These are phyloP conservation scores for Aporophyla lueneburgensis DNA, from an alignment of 2,888 invertebrate genomes.

Conservation along the genomic window DNA sequence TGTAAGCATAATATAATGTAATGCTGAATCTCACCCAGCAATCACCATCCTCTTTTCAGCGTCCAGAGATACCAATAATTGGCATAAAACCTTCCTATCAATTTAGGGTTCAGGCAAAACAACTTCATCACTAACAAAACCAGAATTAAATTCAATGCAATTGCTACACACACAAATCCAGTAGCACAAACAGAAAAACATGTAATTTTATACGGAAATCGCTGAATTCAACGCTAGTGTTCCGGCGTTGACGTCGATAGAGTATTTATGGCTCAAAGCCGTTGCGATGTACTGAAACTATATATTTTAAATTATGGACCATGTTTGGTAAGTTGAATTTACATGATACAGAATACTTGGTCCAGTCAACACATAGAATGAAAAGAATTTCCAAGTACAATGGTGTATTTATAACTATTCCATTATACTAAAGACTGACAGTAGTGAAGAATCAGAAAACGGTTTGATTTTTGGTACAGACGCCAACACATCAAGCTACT, in stretches of 20 bases:
- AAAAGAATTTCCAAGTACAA: not conserved
- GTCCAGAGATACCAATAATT: not conserved
- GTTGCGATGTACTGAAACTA: slow-evolving; percentile 38
- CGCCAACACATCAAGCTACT: too few species aligned
- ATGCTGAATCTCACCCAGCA: not conserved
- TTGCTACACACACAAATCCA: slow-evolving; percentile 41
- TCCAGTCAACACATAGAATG: not conserved
- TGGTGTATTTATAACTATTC: not conserved
- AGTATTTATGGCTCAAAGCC: slow-evolving; percentile 59
- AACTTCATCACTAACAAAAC: slow-evolving; percentile 34
- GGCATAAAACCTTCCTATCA: not conserved
- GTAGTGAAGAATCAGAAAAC: not conserved
- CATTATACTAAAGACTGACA: not conserved
- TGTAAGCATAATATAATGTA: not conserved
- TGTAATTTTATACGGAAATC: slow-evolving; percentile 53
- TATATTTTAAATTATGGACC: slow-evolving; percentile 51
- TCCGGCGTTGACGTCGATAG: slow-evolving; percentile 53
- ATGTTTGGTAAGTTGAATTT: slow-evolving; percentile 43
- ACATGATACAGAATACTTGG: slow-evolving; percentile 19
- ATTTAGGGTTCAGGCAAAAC: slow-evolving; percentile 25
- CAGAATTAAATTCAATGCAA: slow-evolving; percentile 38
- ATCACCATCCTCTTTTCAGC: not conserved
- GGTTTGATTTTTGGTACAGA: too few species aligned
- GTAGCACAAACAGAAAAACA: slow-evolving; percentile 54
- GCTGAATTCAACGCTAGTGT: slow-evolving; percentile 53